Base-by-base conservation (phyloP, 2,113 vertebrate genomes). In the Clinocottus analis region DNA sequence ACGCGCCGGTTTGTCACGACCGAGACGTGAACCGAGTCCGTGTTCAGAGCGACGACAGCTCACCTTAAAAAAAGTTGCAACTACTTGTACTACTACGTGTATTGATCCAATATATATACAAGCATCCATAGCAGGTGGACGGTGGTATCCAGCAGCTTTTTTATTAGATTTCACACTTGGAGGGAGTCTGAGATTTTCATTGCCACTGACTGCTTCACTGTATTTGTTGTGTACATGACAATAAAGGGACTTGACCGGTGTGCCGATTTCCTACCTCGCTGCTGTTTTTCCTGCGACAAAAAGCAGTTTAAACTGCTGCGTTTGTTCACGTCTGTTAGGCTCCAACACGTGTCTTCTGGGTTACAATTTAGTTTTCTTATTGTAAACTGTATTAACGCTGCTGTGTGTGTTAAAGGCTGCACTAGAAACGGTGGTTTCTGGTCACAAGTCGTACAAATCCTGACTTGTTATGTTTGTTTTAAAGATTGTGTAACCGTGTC, bases 1-100 rank as follows among this genome's bases (percentile, higher is more conserved):
- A 81, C 66, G 68, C 39, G 80, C 60, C 53, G 16, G 11, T 41
- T 66, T 49, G 75, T 73, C 16, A 56, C 53, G 72, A 37, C 37
- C 31, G 5, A n/a, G 31, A 62, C 45, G 33, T 70, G 45, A 60
- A 72, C 37, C 62, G 25, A 72, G n/a, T n/a, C n/a, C n/a, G n/a
- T n/a, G n/a, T n/a, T n/a, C n/a, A n/a, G 41, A 58, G 27, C 6
- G 19, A 58, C 49, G 53, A 51, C 2, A 63, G 45, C 10, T 0
- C 17, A 35, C 23, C 16, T 41, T 35, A 0, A 8, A 63, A n/a
- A 61, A 56, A 53, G 49, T n/a, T 9, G 49, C 19, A 25, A 55
- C 53, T 55, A 27, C 23, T 55, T 25, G 53, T n/a, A n/a, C n/a
- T n/a, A n/a, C n/a, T n/a, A n/a, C n/a, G n/a, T 14, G 23, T 55